phyloP scores from a whole-genome alignment of 2,888 invertebrate species.

The Sarcophaga carnaria region DNA sequence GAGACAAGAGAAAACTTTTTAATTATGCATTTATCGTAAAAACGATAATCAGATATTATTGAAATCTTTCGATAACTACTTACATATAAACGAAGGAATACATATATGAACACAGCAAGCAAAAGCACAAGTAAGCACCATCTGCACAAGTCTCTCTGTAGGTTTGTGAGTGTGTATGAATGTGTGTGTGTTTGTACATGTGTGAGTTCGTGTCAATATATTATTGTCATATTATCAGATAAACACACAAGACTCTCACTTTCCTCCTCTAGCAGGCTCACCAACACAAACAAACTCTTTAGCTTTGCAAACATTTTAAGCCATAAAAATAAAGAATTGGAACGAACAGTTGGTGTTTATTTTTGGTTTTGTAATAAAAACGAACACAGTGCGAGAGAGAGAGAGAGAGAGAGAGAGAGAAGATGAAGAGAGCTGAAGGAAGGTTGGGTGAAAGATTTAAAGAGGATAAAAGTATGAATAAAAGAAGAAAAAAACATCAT shows the following conservation, averaged over 20 bases:
- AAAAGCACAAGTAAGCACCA: background rate
- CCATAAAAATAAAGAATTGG: background rate
- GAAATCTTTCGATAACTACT: conserved; percentile 15
- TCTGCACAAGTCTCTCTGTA: background rate
- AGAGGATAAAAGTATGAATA: background rate
- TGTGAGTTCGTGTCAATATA: background rate
- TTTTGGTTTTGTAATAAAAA: background rate
- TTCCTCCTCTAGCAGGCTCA: background rate
- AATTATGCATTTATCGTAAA: conserved; percentile 69
- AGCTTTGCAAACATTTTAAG: conserved; percentile 17
- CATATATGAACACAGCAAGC: background rate
- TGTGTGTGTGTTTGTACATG: too few relatives aligned
- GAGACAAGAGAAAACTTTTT: conserved; percentile 62
- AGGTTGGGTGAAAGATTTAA: too few relatives aligned
- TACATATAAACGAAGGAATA: background rate
- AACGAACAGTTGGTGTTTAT: conserved; percentile 44
- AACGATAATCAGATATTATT: conserved; percentile 64
- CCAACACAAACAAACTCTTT: background rate
- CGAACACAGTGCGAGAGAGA: background rate
- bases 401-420: background rate
- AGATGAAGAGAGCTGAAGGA: too few relatives aligned
- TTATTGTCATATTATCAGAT: conserved; percentile 9
- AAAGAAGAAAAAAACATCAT: background rate
- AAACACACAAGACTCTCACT: background rate
- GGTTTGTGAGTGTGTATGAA: too few relatives aligned